Percentiles rank a stretch among this genome's conserved stretches.
These are phyloP conservation scores for Protobothrops mucrosquamatus DNA, from an alignment of 2,113 vertebrate genomes.

Conservation along the genomic window DNA sequence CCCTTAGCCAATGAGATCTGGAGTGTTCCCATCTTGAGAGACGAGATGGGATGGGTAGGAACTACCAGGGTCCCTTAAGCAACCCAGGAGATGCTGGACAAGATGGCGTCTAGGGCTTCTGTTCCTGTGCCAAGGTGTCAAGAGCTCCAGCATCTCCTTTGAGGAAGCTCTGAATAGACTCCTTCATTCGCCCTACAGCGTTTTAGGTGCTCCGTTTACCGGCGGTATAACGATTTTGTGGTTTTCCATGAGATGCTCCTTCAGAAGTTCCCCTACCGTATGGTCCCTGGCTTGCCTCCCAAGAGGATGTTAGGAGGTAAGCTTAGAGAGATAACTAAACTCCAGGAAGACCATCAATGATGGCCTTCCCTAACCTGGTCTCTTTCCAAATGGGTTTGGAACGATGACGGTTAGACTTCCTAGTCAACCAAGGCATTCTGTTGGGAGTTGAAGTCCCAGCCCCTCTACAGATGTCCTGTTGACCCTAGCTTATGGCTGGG, in stretches of 20 bases:
- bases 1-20: background rate
- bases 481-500: background rate
- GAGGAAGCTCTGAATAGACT: background rate
- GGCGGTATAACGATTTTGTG: constrained; percentile 94
- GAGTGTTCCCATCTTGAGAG: background rate
- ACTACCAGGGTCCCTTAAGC: background rate
- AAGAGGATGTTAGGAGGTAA: constrained; percentile 94
- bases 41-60: background rate
- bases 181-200: constrained; percentile 61
- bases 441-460: too few relatives aligned
- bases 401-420: background rate
- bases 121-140: background rate
- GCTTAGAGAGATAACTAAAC: fast-evolving
- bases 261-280: constrained; percentile 90
- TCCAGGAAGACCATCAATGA: background rate
- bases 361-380: background rate
- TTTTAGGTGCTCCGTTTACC: constrained; percentile 86
- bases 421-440: background rate
- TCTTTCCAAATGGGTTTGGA: background rate
- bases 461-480: background rate
- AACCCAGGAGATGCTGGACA: background rate
- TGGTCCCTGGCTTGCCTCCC: constrained; percentile 90
- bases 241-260: constrained; percentile 93
- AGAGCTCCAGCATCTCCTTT: background rate
- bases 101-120: background rate